Base-by-base conservation (phyloP, 1,140 invertebrate species). In the Dufourea novaeangliae region DNA sequence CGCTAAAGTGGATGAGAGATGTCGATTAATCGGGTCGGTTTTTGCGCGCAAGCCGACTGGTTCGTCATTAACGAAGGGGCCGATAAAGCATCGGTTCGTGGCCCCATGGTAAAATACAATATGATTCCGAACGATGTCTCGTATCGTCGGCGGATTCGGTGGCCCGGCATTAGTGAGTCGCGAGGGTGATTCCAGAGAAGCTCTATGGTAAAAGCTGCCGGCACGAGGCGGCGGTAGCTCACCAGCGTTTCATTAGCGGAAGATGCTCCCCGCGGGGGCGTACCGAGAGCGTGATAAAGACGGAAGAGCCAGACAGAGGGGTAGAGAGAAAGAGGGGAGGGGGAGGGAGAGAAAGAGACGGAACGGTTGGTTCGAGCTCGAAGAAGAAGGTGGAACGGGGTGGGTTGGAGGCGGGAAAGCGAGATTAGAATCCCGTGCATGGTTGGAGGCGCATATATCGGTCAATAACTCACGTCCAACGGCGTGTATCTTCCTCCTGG, bases 211-310 rank as follows among this genome's bases (percentile, higher is more conserved):
- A 87, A 88, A 88, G 87, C 83, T 84, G 84, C 82, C 87, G 90
- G 90, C 91, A 92, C 92, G 92, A 89, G 89, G 90, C 85, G 86
- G 79, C 88, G 88, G 88, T 92, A 92, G 91, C 91, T 92, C 92
- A 92, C 87, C 87, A 86, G 83, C 90, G 89, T 92, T 92, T 92
- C 92, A 92, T 92, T 92, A 92, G 88, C 90, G 88, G 88, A 91
- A 91, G 90, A 92, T 90, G 89, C 90, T 92, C 87, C 90, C 89
- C 86, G 88, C 87, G 89, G 87, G 80, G 88, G 73, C 63, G 72
- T 74, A 79, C 80, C 82, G 79, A 70, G 67, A 72, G 82, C 66
- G 80, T 80, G 79, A 76, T 63, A 32, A 29, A 52, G 61, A 67
- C 39, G 37, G 27, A 22, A 6, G 50, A 61, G 41, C 61, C 56